Percentiles rank a stretch among this genome's conserved stretches.
Conservation (phyloP, 2,888 invertebrate genomes). For the Archaeoteleia sp. region DNA sequence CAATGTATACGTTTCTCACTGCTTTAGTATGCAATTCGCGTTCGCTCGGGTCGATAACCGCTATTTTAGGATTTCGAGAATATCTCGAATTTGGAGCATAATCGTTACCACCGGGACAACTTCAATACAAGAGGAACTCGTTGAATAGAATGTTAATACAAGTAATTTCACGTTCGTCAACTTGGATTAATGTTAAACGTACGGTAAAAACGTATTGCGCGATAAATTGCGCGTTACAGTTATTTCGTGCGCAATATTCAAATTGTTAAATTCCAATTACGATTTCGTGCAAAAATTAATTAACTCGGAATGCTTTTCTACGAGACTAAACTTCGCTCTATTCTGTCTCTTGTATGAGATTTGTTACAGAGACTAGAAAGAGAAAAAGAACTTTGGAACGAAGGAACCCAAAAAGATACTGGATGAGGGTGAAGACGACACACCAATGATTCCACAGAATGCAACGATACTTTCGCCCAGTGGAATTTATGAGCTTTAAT, state of each 20-base stretch:
- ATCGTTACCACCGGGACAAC: slow-evolving; percentile 49
- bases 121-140: slow-evolving; percentile 43
- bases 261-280: too few species aligned
- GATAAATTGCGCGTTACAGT: too few species aligned
- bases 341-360: slow-evolving; percentile 26
- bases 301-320: too few species aligned
- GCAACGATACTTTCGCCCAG: slow-evolving; percentile 36
- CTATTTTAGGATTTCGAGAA: slow-evolving; percentile 52
- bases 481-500: slow-evolving; percentile 65
- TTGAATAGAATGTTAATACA: slow-evolving; percentile 61
- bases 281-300: too few species aligned
- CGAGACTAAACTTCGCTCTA: too few species aligned
- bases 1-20: slow-evolving; percentile 37
- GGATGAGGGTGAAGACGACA: slow-evolving; percentile 44
- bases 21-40: slow-evolving; percentile 49
- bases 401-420: slow-evolving; percentile 28
- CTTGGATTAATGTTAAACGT: slow-evolving; percentile 36
- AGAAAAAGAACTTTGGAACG: too few species aligned
- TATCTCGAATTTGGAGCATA: slow-evolving; percentile 51
- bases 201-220: slow-evolving; percentile 54
- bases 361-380: slow-evolving; percentile 35
- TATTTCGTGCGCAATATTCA: too few species aligned
- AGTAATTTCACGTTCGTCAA: slow-evolving; percentile 46
- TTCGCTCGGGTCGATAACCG: slow-evolving; percentile 50
- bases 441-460: slow-evolving; percentile 51